These are phyloP conservation scores for Aurelia sp. DNA, from an alignment of 30 jellyfish, hydroid and myxozoan species.

Conservation along the genomic window DNA sequence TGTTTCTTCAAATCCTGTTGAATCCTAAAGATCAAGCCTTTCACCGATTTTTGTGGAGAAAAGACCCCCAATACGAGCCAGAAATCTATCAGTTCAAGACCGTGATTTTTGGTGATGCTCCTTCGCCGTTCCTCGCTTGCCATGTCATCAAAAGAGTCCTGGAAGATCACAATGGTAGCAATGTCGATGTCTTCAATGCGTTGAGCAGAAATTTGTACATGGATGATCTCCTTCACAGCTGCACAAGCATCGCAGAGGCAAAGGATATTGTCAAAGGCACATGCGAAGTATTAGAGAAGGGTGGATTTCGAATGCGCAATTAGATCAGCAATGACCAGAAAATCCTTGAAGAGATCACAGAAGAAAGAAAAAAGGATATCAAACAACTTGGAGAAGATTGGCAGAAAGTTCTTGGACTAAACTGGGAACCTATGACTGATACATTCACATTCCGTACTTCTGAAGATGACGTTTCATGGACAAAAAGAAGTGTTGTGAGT, in stretches of 20 bases:
- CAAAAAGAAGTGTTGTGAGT: slow-evolving; percentile 35
- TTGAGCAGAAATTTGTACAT: slow-evolving; percentile 42
- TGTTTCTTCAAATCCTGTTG: no score
- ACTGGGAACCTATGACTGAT: slow-evolving; percentile 10
- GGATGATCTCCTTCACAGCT: slow-evolving; percentile 61
- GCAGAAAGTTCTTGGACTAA: slow-evolving; percentile 23
- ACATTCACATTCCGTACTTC: slow-evolving; percentile 54
- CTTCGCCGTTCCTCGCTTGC: slow-evolving; percentile 39
- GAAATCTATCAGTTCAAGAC: slow-evolving; percentile 50
- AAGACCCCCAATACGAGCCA: slow-evolving; percentile 17
- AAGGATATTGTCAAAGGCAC: slow-evolving; percentile 55
- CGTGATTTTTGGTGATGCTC: slow-evolving; percentile 50
- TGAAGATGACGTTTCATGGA: slow-evolving; percentile 30
- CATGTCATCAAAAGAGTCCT: slow-evolving; percentile 41
- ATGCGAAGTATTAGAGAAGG: slow-evolving; percentile 33
- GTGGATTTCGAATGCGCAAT: slow-evolving; percentile 46
- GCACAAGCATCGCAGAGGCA: slow-evolving; percentile 45
- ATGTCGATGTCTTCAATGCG: slow-evolving; percentile 31
- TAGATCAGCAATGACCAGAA: slow-evolving; percentile 37
- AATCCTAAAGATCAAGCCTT: not conserved
- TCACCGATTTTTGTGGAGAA: slow-evolving; percentile 58
- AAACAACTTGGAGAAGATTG: slow-evolving; percentile 44
- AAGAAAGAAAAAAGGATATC: slow-evolving; percentile 39
- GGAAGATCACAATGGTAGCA: slow-evolving; percentile 37
- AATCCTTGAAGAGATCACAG: slow-evolving; percentile 44